Percentiles rank a stretch among this genome's conserved stretches.
Conservation (phyloP, 1,140 invertebrate species). For the Helicorthomorpha holstii region DNA sequence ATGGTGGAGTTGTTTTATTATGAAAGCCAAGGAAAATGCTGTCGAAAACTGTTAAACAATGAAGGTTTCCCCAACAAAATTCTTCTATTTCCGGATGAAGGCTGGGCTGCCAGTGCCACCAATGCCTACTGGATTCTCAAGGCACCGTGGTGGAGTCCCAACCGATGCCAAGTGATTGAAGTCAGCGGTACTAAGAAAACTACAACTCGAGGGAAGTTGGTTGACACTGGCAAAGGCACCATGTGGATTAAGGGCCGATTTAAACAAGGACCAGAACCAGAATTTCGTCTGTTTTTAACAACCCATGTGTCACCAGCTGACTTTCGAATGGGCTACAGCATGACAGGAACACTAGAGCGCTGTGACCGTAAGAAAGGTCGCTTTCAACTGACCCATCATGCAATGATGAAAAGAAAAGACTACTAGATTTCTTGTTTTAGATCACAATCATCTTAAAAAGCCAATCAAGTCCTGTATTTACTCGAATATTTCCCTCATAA, state of each 20-base stretch:
- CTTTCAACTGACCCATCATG: constrained; percentile 69
- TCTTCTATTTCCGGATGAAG: constrained; percentile 64
- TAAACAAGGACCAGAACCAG: constrained; percentile 46
- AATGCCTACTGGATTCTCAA: constrained; percentile 73
- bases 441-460: too few relatives aligned
- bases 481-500: too few relatives aligned
- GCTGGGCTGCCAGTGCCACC: constrained; percentile 64
- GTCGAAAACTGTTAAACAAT: constrained; percentile 47
- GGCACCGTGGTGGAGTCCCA: constrained; percentile 64
- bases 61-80: constrained; percentile 55
- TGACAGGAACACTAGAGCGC: constrained; percentile 67
- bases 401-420: constrained; percentile 51
- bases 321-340: constrained; percentile 73
- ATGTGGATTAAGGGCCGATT: constrained; percentile 65
- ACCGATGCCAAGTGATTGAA: constrained; percentile 63
- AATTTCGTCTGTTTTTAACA: constrained; percentile 55
- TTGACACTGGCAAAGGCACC: constrained; percentile 51
- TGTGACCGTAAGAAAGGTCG: constrained; percentile 52
- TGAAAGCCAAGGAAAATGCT: constrained; percentile 49
- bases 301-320: constrained; percentile 59
- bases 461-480: too few relatives aligned
- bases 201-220: constrained; percentile 57
- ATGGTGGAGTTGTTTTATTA: constrained; percentile 55
- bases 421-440: too few relatives aligned
- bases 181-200: constrained; percentile 59